Evolutionary conservation across 2,113 vertebrate species (phyloP), one percentile per base, ranked within the genome.

Genomic region (Ctenodactylus gundi): DNA sequence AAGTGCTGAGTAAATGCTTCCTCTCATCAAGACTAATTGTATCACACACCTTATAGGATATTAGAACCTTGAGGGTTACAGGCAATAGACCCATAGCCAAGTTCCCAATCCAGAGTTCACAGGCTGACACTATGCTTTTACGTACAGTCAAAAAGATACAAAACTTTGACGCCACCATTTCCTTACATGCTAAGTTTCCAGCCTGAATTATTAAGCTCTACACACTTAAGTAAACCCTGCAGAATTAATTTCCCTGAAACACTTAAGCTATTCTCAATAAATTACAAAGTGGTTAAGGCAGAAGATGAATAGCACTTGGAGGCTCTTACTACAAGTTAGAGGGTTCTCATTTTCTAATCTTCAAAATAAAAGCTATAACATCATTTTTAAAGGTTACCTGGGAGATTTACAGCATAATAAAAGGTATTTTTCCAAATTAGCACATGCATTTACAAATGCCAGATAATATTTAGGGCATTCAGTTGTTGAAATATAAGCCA

Each of bases 401-500:
- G 78, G 95, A 94, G 93, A 94, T 91, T 94, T 92, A 96, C 83
- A 82, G 27, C 78, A 29, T 49, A 95, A 89, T 70, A 83, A 85
- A 75, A 95, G 82, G 83, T 78, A 49, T 73, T 91, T 91, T 94
- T 93, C 94, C 89, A 95, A 94, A 91, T 97, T 88, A 96, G 73
- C 75, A 93, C 93, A 93, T 88, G 75, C 75, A 88, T 94, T 96
- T 88, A 80, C 57, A 95, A 95, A 70, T 82, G 96, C 91, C 93
- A 95, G 96, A 88, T 91, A 68, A 93, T 70, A 83, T 84, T 97
- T 95, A 95, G 36, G 73, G 92, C 27, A n/a, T 92, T 49, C 68
- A 94, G 85, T 94, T 95, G 94, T 80, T 95, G 95, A 95, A 95
- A 96, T 94, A 76, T 36, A 93, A 96, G 68, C 93, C 83, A 93